Base-by-base conservation (phyloP, 1,140 invertebrate species). In the Antheraea pernyi region DNA sequence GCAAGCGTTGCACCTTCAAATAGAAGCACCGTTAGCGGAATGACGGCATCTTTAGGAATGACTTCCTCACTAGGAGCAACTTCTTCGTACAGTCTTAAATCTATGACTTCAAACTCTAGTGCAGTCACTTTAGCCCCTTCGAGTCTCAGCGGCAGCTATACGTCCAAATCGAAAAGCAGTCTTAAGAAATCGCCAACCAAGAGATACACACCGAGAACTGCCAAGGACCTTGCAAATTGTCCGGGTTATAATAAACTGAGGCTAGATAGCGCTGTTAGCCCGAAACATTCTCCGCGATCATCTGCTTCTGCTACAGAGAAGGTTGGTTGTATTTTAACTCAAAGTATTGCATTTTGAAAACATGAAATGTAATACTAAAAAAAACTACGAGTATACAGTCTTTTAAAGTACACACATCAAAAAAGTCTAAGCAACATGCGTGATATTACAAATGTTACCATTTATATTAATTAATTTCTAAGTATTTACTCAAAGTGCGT, bases 221-320 rank as follows among this genome's bases (percentile, higher is more conserved):
- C 83, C 8, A 90, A 91, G 69, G 89, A 88, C 67, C 74, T 86
- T 68, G 78, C 82, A 1, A 85, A 81, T 73, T 88, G 84, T 73
- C 84, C 82, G 19, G 85, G 92, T 39, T 93, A 93, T 72, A 93
- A 93, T 78, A 92, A 93, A 64, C 61, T 93, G 60, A 85, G 92
- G 39, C 70, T 93, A 62, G 91, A 93, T 64, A 93, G 91, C 65
- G 92, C 92, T 59, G 79, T 89, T 8, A 93, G 92, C 71, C 92
- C 91, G 2, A 93, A 93, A 67, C 92, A 93, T 75, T 88, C 87
- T 0, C 88, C 89, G 19, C 81, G 84, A 37, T 76, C 84, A 11
- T 77, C 77, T 9, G 66, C 79, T 36, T 70, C 72, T 48, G 81
- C 78, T 67, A 76, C 72, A 72, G 89, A 92, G 69, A 92, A 92